Conservation (phyloP, 2,113 vertebrate species). For the Micronycteris hirsuta region DNA sequence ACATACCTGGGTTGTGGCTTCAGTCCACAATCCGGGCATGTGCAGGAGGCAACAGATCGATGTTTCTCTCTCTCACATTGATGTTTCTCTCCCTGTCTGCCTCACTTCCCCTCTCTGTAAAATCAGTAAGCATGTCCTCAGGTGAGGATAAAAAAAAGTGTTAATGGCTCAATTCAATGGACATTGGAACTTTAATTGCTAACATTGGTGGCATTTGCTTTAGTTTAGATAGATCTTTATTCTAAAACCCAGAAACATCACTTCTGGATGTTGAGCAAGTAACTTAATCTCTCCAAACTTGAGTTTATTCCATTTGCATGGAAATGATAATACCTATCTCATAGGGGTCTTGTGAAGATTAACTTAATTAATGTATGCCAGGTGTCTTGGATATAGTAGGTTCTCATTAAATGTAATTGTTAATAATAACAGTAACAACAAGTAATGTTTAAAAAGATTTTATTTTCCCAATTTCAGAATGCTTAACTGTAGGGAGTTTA, state of each 20-base stretch:
- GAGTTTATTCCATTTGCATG: conserved; percentile 16
- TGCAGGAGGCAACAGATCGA: too few species aligned
- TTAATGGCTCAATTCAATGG: not conserved
- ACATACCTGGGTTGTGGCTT: too few species aligned
- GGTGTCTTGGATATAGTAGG: not conserved
- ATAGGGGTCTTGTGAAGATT: not conserved
- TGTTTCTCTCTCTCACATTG: too few species aligned
- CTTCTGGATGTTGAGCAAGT: not conserved
- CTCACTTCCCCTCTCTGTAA: too few species aligned
- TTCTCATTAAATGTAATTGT: conserved; percentile 37
- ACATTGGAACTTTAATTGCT: not conserved
- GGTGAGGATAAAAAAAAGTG: too few species aligned
- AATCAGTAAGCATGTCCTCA: too few species aligned
- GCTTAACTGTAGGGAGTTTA: not conserved
- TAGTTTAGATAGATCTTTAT: not conserved
- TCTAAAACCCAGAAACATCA: not conserved
- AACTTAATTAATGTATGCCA: not conserved
- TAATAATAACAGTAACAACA: conserved; percentile 3
- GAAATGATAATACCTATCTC: not conserved
- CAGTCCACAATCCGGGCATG: too few species aligned
- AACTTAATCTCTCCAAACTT: not conserved
- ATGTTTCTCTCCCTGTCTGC: too few species aligned
- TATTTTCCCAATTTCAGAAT: conserved; percentile 14
- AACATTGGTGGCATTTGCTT: not conserved
- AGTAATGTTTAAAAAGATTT: not conserved